A percentile compares a stretch with the other conserved stretches of the same genome.
Evolutionary conservation across 2,113 vertebrate genomes (phyloP).

Genomic region (Clarias batrachus): DNA sequence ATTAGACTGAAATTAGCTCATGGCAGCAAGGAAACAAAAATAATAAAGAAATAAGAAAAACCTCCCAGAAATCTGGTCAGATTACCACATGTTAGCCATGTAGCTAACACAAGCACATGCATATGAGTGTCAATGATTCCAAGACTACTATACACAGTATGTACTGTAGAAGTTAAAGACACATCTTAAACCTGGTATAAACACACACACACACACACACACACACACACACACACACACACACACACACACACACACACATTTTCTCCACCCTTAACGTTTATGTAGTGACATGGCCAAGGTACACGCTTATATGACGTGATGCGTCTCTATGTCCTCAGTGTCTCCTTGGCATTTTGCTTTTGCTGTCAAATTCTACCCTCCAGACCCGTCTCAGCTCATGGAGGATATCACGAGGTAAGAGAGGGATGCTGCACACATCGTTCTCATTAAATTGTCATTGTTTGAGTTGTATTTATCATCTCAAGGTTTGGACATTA

Average conservation of each 20-base stretch:
- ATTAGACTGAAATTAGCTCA: background rate
- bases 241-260: background rate
- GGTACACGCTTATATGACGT: background rate
- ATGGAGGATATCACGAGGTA: conserved; percentile 98
- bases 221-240: too few relatives aligned
- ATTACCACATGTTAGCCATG: background rate
- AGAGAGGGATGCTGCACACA: background rate
- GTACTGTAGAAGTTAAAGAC: background rate
- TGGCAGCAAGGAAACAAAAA: background rate
- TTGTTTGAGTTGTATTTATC: background rate
- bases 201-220: background rate
- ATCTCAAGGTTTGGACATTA: background rate
- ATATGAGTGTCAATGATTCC: too few relatives aligned
- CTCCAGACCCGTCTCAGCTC: conserved; percentile 94
- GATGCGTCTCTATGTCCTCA: conserved; percentile 60
- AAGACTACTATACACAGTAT: background rate
- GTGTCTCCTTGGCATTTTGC: conserved; percentile 90
- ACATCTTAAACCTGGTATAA: background rate
- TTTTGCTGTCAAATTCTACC: conserved; percentile 97
- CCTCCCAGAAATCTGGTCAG: background rate
- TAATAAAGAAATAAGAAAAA: background rate
- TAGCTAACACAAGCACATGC: background rate
- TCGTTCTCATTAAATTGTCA: background rate
- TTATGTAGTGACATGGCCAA: conserved; percentile 14
- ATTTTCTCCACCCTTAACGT: conserved; percentile 23